Base-by-base conservation (phyloP, 2,797 vertebrate genomes). In the Trachops cirrhosus region DNA sequence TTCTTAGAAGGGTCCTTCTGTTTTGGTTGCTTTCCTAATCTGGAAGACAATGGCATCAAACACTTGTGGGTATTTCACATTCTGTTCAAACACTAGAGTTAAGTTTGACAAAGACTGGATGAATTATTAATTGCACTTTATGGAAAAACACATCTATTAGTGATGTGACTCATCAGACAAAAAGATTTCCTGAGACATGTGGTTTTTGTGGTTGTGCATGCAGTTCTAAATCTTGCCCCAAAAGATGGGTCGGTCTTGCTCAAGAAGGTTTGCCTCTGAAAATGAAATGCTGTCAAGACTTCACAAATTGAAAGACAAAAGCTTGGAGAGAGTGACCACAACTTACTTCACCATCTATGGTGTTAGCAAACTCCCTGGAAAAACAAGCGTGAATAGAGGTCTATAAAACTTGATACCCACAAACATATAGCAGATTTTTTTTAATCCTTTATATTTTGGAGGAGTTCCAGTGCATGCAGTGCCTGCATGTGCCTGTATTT, bases 241-340 rank as follows among this genome's bases (percentile, higher is more conserved):
- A 78, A 78, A 54, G 75, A 78, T 37, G 75, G 46, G 82, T 50
- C 1, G 0, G 0, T 32, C 37, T 32, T 91, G 78, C 2, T 22
- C 26, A 68, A 6, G 10, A 0, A 3, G 26, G 64, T 12, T 32
- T 9, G 0, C 8, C 37, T 29, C 2, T 4, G 1, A 0, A 3
- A 62, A 15, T 9, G n/a, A 37, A 96, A 46, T 0, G 3, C 34
- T 64, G 68, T 4, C 41, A 57, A 57, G 0, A 0, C 37, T 26
- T 21, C 2, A 37, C 64, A 46, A 54, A 11, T 1, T 2, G 29
- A 78, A 54, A 37, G 62, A 6, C 15, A 32, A 67, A 82, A 8
- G 39, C 6, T n/a, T 57, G 0, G 0, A 41, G 44, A 70, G 2
- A 79, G 9, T 10, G 26, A 26, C 37, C 8, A 10, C 3, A 26